Percentiles rank a stretch among this genome's conserved stretches.
These are phyloP conservation scores for Sphenopsis melanotis DNA, from an alignment of 2,797 vertebrate species.

Conservation along the genomic window DNA sequence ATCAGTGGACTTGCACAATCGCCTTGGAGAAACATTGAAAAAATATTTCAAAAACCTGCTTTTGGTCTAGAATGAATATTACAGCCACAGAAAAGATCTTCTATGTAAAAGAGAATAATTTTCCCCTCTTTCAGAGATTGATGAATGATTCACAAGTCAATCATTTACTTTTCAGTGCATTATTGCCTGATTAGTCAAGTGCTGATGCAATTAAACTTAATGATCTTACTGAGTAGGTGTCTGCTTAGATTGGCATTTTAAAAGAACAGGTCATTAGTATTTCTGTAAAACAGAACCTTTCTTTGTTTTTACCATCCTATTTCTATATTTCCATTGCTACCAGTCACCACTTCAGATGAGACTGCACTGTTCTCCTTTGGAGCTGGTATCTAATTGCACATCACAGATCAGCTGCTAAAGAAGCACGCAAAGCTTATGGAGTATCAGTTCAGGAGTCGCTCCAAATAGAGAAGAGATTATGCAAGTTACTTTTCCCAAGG, in stretches of 20 bases:
- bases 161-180: not conserved
- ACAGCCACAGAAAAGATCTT: not conserved
- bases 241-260: not conserved
- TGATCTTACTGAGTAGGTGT: not conserved
- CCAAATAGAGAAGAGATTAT: not conserved
- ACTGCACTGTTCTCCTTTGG: not conserved
- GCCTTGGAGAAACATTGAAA: not conserved
- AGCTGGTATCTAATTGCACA: not conserved
- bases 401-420: not conserved
- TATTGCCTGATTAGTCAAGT: not conserved
- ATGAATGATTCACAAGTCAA: not conserved
- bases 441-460: not conserved
- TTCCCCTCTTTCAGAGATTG: not conserved
- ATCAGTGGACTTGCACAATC: not conserved
- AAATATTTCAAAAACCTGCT: not conserved
- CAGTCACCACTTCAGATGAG: not conserved
- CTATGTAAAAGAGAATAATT: not conserved
- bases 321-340: not conserved
- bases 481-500: not conserved
- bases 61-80: not conserved
- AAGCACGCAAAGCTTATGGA: not conserved
- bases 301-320: not conserved
- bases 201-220: not conserved
- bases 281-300: not conserved
- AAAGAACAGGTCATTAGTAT: not conserved